These are phyloP conservation scores for Catharus minimus DNA, from an alignment of 2,113 vertebrate genomes.

Conservation along the genomic window DNA sequence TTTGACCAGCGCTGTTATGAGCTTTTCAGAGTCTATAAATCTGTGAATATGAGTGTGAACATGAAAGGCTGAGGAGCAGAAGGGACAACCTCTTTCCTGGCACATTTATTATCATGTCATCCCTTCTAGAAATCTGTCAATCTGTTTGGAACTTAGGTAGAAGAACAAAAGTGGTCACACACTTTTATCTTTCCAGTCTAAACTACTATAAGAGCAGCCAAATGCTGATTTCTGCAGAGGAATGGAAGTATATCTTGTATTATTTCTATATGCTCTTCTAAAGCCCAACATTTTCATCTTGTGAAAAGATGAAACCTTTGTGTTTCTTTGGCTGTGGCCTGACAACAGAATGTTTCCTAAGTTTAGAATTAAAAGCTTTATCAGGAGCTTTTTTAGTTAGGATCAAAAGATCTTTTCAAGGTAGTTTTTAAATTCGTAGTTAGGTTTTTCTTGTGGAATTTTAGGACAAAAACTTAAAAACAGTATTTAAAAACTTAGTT, in stretches of 20 bases:
- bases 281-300: neutral
- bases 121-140: neutral
- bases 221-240: neutral
- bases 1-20: neutral
- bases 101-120: accelerated
- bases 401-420: neutral
- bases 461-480: neutral
- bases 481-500: neutral
- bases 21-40: neutral
- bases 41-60: neutral
- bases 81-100: neutral
- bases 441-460: neutral
- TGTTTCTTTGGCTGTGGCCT: neutral
- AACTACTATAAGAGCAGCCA: neutral
- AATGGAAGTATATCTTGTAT: neutral
- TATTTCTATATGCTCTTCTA: neutral
- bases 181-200: neutral
- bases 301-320: neutral
- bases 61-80: neutral
- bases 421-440: accelerated
- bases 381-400: neutral
- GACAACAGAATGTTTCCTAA: neutral
- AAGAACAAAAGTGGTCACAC: neutral
- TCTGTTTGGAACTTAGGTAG: neutral
- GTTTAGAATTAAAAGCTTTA: neutral